Conservation (phyloP, 2,113 vertebrate species). For the Gopherus flavomarginatus region DNA sequence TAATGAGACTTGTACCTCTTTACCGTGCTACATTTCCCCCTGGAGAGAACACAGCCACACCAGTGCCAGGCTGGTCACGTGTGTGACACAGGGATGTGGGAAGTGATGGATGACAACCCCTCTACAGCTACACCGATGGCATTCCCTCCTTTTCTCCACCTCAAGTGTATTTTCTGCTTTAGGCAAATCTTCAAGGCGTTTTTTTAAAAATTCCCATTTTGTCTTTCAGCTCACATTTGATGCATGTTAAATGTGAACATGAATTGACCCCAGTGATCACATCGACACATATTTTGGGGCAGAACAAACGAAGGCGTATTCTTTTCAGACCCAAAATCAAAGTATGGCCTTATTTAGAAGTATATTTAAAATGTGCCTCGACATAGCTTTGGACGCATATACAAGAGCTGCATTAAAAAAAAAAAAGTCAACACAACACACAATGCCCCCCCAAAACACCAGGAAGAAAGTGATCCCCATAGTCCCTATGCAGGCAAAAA, state of each 20-base stretch:
- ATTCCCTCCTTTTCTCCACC: not conserved
- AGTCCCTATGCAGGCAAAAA: not conserved
- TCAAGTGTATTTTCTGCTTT: not conserved
- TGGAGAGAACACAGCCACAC: not conserved
- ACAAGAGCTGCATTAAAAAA: not conserved
- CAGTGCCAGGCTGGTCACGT: not conserved
- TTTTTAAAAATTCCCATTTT: not conserved
- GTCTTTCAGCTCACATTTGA: not conserved
- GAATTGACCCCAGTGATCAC: not conserved
- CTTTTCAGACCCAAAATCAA: not conserved
- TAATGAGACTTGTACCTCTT: not conserved
- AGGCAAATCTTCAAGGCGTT: not conserved
- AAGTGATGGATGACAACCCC: accelerated
- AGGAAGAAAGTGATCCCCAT: not conserved
- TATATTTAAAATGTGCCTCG: not conserved
- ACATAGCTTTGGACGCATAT: not conserved
- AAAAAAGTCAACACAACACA: not conserved
- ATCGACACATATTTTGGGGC: not conserved
- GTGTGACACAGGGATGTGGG: not conserved
- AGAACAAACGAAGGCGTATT: not conserved
- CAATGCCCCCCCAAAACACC: not conserved
- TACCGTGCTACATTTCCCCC: not conserved
- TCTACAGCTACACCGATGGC: not conserved
- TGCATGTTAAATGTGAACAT: not conserved
- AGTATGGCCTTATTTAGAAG: not conserved